Evolutionary conservation across 2,113 vertebrate genomes (phyloP), one percentile per base, ranked within the genome.

Genomic region (Microcebus ravelobensis): DNA sequence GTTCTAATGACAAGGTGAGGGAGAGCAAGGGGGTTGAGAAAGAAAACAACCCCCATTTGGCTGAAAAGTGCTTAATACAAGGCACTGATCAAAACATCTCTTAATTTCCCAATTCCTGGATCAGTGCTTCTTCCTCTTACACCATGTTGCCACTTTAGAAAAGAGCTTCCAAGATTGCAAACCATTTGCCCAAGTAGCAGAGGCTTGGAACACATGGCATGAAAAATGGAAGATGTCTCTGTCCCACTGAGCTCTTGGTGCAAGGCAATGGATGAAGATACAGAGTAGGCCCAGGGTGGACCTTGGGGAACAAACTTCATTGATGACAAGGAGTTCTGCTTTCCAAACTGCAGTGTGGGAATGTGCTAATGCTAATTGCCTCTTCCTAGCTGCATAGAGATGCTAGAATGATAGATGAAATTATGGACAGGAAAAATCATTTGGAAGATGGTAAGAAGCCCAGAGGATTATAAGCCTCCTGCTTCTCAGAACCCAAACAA

Each of bases 401-500:
- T 73, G 21, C 42, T 42, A 91, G 57, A 65, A 87, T 59, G 25
- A 80, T 25, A 52, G n/a, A 76, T 67, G 45, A 86, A 91, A 95
- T 79, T 39, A 80, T 42, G 42, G 68, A 80, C 45, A 74, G 95
- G 88, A 79, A 97, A 92, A 94, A 88, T 91, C 59, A 88, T 15
- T 52, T 68, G 42, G 67, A 92, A 96, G 70, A 91, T 20, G 48
- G 61, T 74, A 81, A 95, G 68, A 87, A 93, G 50, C 82, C 71
- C 88, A 86, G 59, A 94, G 89, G 68, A 91, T 94, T 93, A 80
- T 81, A 79, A 92, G 59, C 31, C 87, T 94, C 82, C 76, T 96
- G 85, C 63, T 91, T 93, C 95, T 87, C 34, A 93, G 89, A 96
- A 96, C 36, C 79, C 95, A 97, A 97, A 95, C 91, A 96, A 86